A percentile compares a stretch with the other conserved stretches of the same genome.
Conservation (phyloP, 2,113 vertebrate species). For the Acrocephalus arundinaceus region DNA sequence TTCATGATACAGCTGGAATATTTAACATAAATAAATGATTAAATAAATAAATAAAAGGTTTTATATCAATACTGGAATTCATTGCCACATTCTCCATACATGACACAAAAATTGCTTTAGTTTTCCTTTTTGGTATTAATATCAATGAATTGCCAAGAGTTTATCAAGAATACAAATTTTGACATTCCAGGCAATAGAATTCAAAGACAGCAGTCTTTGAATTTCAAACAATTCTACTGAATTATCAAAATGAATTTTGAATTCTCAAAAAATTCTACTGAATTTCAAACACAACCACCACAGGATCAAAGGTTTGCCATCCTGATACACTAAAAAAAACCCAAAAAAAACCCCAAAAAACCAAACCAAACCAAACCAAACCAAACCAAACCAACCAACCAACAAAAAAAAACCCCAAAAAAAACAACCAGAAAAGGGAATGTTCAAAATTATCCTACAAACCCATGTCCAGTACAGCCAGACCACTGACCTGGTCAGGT, state of each 20-base stretch:
- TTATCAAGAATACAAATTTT: neutral
- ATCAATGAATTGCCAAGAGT: neutral
- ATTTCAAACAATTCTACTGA: neutral
- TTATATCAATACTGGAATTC: neutral
- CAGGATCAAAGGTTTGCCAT: neutral
- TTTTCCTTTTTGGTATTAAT: neutral
- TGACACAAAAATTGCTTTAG: neutral
- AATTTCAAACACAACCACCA: neutral
- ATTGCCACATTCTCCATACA: neutral
- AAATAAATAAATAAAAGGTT: neutral
- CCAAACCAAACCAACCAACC: too few relatives aligned
- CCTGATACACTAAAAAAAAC: fast-evolving
- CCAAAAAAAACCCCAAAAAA: too few relatives aligned
- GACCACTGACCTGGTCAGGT: neutral
- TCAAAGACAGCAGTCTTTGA: neutral
- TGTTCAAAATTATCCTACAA: neutral
- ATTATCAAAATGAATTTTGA: neutral
- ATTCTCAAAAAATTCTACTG: neutral
- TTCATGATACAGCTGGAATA: neutral
- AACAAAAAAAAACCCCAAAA: too few relatives aligned
- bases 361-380: too few relatives aligned
- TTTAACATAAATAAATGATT: neutral
- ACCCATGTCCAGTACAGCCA: neutral
- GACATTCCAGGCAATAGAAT: neutral
- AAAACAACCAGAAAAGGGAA: neutral